These are phyloP conservation scores for Agrilus cyanescens DNA, from an alignment of 2,888 invertebrate genomes.

Conservation along the genomic window DNA sequence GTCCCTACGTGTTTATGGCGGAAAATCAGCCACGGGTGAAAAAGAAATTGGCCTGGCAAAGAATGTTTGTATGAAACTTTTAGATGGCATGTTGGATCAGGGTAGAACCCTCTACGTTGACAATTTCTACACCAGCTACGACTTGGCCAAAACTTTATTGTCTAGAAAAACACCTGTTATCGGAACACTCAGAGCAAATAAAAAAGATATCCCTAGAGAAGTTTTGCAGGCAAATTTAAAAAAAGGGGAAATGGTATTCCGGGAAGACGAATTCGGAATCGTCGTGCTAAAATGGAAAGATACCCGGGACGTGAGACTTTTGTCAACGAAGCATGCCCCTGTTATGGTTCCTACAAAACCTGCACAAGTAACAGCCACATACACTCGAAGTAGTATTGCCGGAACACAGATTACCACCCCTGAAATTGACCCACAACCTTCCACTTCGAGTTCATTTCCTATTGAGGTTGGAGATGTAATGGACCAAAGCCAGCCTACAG, in stretches of 20 bases:
- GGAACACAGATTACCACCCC: too few relatives aligned
- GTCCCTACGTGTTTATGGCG: too few relatives aligned
- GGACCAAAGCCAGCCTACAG: not conserved
- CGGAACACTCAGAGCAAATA: constrained; percentile 18
- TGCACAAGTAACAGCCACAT: not conserved
- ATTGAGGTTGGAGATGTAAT: too few relatives aligned
- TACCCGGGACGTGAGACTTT: constrained; percentile 22
- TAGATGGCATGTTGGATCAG: constrained; percentile 6
- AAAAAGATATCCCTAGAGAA: constrained; percentile 17
- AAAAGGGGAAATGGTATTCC: constrained; percentile 19
- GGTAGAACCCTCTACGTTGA: constrained; percentile 13
- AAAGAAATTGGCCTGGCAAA: too few relatives aligned
- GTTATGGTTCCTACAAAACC: constrained; percentile 13
- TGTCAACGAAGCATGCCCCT: constrained; percentile 25
- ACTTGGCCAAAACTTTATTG: constrained; percentile 12
- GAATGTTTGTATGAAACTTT: constrained; percentile 1
- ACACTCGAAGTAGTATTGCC: too few relatives aligned
- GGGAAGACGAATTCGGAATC: constrained; percentile 24
- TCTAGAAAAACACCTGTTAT: constrained; percentile 23
- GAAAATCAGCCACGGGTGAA: too few relatives aligned
- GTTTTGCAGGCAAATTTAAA: constrained; percentile 15
- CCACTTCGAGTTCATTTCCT: too few relatives aligned
- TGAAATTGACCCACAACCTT: constrained; percentile 2
- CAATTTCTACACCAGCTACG: constrained; percentile 19
- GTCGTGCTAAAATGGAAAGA: constrained; percentile 25